phyloP scores from a whole-genome alignment of 2,113 vertebrate species.

The Equus przewalskii region DNA sequence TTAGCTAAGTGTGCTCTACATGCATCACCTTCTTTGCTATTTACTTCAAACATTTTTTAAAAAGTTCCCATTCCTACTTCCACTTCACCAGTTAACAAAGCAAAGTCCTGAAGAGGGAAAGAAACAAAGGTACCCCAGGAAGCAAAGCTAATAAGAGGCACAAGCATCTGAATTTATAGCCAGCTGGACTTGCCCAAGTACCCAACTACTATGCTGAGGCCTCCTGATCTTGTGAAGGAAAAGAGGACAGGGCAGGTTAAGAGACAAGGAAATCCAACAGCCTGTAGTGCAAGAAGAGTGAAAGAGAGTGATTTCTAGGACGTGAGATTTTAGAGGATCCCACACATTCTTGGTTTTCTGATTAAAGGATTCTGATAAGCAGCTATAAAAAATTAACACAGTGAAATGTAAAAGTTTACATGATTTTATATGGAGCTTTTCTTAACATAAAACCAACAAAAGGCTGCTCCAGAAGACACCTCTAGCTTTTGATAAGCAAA shows the following conservation, averaged over 20 bases:
- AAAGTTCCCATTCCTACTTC: neutral
- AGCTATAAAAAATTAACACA: conserved; percentile 9
- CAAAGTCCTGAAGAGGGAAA: neutral
- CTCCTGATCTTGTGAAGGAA: neutral
- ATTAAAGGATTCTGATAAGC: neutral
- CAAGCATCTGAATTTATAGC: neutral
- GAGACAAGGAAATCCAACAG: neutral
- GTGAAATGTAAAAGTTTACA: neutral
- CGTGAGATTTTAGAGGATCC: neutral
- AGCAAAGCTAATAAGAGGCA: neutral
- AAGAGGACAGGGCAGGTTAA: neutral
- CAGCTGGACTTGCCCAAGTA: neutral
- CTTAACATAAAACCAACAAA: neutral
- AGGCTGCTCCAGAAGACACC: conserved; percentile 2
- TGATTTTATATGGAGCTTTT: conserved; percentile 23
- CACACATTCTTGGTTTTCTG: neutral
- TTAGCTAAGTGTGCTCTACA: neutral
- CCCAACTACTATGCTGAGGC: neutral
- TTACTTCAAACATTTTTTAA: neutral
- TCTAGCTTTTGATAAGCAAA: conserved; percentile 57
- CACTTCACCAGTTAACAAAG: neutral
- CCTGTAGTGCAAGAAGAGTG: neutral
- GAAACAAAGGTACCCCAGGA: neutral
- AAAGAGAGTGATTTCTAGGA: neutral
- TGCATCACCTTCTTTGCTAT: neutral